These are phyloP conservation scores for Tethea ocularis DNA, from an alignment of 2,888 invertebrate species.

Conservation along the genomic window DNA sequence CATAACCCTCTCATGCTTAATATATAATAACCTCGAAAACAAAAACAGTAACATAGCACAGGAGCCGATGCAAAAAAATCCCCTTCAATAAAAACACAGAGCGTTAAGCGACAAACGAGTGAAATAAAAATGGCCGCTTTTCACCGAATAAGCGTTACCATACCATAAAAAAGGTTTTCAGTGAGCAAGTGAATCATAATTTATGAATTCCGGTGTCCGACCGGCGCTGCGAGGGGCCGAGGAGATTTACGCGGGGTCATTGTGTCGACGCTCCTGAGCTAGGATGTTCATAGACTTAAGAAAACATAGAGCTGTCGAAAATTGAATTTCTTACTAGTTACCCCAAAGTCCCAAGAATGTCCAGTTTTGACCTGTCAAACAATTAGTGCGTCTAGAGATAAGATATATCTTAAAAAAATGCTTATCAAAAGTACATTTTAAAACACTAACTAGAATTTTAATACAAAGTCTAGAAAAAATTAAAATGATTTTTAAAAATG, in stretches of 20 bases:
- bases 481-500: too few relatives aligned
- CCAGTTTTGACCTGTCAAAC: too few relatives aligned
- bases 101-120: conserved; percentile 67
- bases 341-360: too few relatives aligned
- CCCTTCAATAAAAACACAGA: conserved; percentile 49
- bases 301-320: conserved; percentile 26
- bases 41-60: conserved; percentile 16
- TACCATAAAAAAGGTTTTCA: conserved; percentile 83
- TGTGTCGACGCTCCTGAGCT: conserved; percentile 70
- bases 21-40: not conserved
- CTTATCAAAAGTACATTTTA: too few relatives aligned
- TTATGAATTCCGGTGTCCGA: conserved; percentile 82
- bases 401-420: too few relatives aligned
- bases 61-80: conserved; percentile 24
- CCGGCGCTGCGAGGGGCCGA: conserved; percentile 38
- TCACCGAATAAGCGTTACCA: conserved; percentile 80
- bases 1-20: not conserved
- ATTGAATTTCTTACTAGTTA: conserved; percentile 3
- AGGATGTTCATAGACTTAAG: conserved; percentile 44
- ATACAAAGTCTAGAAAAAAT: too few relatives aligned
- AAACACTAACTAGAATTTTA: too few relatives aligned
- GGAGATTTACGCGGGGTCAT: conserved; percentile 82
- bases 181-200: conserved; percentile 84
- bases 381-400: too few relatives aligned
- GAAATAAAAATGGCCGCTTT: conserved; percentile 77